A percentile compares a stretch with the other conserved stretches of the same genome.
These are phyloP conservation scores for Anoplophora glabripennis DNA, from an alignment of 1,140 invertebrate genomes.

Conservation along the genomic window DNA sequence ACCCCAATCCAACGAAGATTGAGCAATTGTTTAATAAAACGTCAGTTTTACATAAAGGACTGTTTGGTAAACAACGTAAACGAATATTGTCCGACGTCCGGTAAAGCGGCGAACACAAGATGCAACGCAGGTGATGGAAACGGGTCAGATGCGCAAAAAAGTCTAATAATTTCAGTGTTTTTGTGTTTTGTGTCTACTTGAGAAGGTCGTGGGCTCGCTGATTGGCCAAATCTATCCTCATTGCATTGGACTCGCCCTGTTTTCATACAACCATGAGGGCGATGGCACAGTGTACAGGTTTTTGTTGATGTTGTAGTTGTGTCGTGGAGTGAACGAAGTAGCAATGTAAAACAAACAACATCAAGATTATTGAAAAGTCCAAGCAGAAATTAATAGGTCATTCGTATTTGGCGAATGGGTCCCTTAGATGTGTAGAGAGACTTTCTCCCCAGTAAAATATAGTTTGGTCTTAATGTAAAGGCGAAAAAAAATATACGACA, in stretches of 20 bases:
- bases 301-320: slow-evolving; percentile 37
- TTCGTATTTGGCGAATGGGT: too few species aligned
- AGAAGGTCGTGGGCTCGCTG: slow-evolving; percentile 80
- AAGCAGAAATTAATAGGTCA: too few species aligned
- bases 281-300: slow-evolving; percentile 27
- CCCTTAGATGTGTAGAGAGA: too few species aligned
- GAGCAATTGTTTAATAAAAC: too few species aligned
- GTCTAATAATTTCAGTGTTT: slow-evolving; percentile 35
- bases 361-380: slow-evolving; percentile 39
- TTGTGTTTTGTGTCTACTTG: slow-evolving; percentile 61
- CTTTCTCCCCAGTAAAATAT: too few species aligned
- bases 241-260: slow-evolving; percentile 69
- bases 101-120: too few species aligned
- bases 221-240: slow-evolving; percentile 81
- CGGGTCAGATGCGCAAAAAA: slow-evolving; percentile 28
- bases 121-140: slow-evolving; percentile 18
- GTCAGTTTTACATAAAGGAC: too few species aligned
- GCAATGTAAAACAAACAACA: slow-evolving; percentile 47
- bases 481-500: too few species aligned
- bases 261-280: slow-evolving; percentile 17
- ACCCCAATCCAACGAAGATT: too few species aligned
- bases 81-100: too few species aligned
- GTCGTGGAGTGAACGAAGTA: slow-evolving; percentile 41
- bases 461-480: too few species aligned
- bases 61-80: too few species aligned